Base-by-base conservation (phyloP, 2,113 vertebrate genomes). In the Chitala chitala region DNA sequence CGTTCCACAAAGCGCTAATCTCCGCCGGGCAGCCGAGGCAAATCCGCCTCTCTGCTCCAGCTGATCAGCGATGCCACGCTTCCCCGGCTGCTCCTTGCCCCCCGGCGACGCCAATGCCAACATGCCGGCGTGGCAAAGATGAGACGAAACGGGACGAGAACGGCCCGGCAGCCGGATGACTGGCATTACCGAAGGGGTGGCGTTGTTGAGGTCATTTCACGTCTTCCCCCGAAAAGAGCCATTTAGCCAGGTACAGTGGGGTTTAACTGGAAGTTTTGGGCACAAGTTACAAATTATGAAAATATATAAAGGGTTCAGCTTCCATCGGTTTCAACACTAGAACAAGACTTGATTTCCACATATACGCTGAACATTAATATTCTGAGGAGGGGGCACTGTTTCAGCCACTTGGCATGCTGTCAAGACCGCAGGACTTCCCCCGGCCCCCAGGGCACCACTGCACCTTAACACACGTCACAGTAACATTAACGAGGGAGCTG, bases 221-320 rank as follows among this genome's bases (percentile, higher is more conserved):
- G 36, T 40, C 22, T 22, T 24, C 20, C 69, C 70, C 70, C 70
- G 36, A 29, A 36, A 68, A 40, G 55, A 56, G 71, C 40, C 55
- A 73, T 61, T 72, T 73, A 73, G 31, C 71, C 42, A 26, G 42
- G 58, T 73, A 73, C 26, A n/a, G 55, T 40, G 48, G 71, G 17
- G 71, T 42, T 42, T 48, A 24, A 42, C 56, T 15, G 22, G n/a
- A 36, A 13, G n/a, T n/a, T n/a, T n/a, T n/a, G n/a, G n/a, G n/a
- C n/a, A n/a, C n/a, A n/a, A n/a, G n/a, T n/a, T n/a, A n/a, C n/a
- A n/a, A n/a, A n/a, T n/a, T n/a, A n/a, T n/a, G n/a, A n/a, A n/a
- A n/a, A n/a, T n/a, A n/a, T n/a, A n/a, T n/a, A n/a, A n/a, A n/a
- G n/a, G n/a, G n/a, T n/a, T n/a, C n/a, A n/a, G n/a, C n/a, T n/a